Base-by-base conservation (phyloP, 2,113 vertebrate species). In the Trogon melanurus region DNA sequence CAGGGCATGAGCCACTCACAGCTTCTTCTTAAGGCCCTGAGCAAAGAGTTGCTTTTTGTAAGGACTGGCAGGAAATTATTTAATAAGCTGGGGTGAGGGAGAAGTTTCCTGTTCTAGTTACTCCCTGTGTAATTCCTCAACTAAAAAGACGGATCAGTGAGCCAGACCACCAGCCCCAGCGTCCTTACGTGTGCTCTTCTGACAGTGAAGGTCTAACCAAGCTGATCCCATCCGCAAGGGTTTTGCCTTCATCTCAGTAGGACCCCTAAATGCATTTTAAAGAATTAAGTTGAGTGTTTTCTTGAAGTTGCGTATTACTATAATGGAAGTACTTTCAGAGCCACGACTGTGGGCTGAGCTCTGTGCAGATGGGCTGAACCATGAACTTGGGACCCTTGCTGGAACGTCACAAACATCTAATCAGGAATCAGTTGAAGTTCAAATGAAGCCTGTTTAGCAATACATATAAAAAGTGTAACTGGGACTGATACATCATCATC, bases 11-110 rank as follows among this genome's bases (percentile, higher is more conserved):
- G 76, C 97, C 91, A 92, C 96, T 95, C 96, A 70, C 92, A 91
- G 85, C 88, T 78, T 56, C 95, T 96, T 97, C 97, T 94, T 92
- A 90, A 93, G 90, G 73, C 94, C 97, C 91, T 96, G 86, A 88
- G 95, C 71, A 69, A 85, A 41, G 47, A 74, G 32, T 47, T 94
- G 71, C 83, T 84, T 95, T 97, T 98, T 97, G 96, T 98, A 97
- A 97, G 92, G 91, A 91, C 95, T 79, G 47, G 83, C 97, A 97
- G 98, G 98, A 98, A 98, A 98, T 97, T 60, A 96, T 96, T 97
- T 96, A 97, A 97, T 96, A 93, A 88, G 86, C 97, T 91, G 93
- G 70, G 92, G 34, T 72, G 84, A 96, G 97, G 97, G 95, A 86
- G 76, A 89, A 80, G 57, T 72, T 97, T 97, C 96, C 95, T 96